phyloP scores from a whole-genome alignment of 2,888 invertebrate species.

The Ophion costatus region DNA sequence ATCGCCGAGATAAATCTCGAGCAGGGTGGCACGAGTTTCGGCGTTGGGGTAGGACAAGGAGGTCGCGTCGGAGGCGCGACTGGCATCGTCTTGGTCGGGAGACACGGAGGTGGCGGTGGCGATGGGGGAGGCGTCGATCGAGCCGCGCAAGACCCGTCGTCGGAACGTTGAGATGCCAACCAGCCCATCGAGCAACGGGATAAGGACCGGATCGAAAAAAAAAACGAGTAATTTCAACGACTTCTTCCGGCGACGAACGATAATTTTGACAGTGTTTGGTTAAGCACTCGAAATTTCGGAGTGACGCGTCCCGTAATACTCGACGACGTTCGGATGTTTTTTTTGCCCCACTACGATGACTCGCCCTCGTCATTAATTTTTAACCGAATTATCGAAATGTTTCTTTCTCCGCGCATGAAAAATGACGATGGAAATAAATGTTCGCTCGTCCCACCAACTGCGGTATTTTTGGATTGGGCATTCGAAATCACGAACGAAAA shows the following conservation, averaged over 20 bases:
- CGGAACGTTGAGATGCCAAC: slow-evolving; percentile 25
- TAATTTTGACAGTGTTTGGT: slow-evolving; percentile 61
- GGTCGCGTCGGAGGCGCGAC: slow-evolving; percentile 30
- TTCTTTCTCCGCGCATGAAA: not conserved
- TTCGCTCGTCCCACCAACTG: not conserved
- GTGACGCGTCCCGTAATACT: slow-evolving; percentile 34
- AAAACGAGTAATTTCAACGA: not conserved
- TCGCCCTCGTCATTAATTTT: too few relatives aligned
- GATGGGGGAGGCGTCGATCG: slow-evolving; percentile 19
- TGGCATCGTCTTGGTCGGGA: slow-evolving; percentile 35
- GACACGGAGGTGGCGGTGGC: slow-evolving; percentile 33
- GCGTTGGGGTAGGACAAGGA: slow-evolving; percentile 33
- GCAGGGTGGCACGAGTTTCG: slow-evolving; percentile 54
- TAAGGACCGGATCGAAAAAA: slow-evolving; percentile 7
- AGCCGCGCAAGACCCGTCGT: slow-evolving; percentile 33
- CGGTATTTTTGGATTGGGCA: not conserved
- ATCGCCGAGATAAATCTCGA: slow-evolving; percentile 56
- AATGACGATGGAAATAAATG: not conserved
- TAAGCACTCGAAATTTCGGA: slow-evolving; percentile 27
- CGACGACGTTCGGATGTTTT: slow-evolving; percentile 58
- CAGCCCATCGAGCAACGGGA: slow-evolving; percentile 46
- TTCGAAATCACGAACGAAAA: slow-evolving; percentile 19
- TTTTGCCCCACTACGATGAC: slow-evolving; percentile 17
- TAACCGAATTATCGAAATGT: not conserved
- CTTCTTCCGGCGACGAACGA: slow-evolving; percentile 2